Percentiles rank a stretch among this genome's conserved stretches.
phyloP scores from a whole-genome alignment of 2,888 invertebrate genomes.

The Lithophane socia region DNA sequence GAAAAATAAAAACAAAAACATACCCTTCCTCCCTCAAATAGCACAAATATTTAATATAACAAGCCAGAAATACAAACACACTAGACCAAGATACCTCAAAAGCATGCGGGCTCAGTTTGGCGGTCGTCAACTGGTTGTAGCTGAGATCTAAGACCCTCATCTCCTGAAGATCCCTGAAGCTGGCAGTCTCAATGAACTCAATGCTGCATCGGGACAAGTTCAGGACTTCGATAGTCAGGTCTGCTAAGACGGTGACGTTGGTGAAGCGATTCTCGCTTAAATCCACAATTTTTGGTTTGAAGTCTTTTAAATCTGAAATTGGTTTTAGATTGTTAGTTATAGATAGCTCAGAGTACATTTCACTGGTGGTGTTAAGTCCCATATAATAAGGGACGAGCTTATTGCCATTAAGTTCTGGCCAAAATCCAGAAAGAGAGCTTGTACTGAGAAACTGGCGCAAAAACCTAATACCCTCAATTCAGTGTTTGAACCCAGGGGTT shows the following conservation, averaged over 20 bases:
- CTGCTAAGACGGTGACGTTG: conserved; percentile 89
- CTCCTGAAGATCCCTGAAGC: conserved; percentile 92
- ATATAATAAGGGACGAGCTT: neutral
- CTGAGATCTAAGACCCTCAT: conserved; percentile 93
- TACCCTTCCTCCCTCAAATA: conserved; percentile 21
- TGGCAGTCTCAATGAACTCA: conserved; percentile 90
- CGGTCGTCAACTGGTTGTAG: conserved; percentile 92
- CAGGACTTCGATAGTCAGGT: conserved; percentile 88
- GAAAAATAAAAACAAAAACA: conserved; percentile 21
- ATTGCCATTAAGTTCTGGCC: neutral
- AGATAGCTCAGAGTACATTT: neutral
- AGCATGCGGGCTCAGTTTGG: conserved; percentile 91
- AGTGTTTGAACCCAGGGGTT: neutral
- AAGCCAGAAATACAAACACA: conserved; percentile 14
- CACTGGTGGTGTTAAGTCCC: neutral
- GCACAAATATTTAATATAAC: conserved; percentile 29
- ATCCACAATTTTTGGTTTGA: conserved; percentile 82
- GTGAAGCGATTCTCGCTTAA: conserved; percentile 86
- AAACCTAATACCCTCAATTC: neutral
- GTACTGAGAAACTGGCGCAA: neutral
- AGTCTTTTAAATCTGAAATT: conserved; percentile 74
- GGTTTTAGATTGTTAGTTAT: neutral
- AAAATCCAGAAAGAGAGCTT: neutral
- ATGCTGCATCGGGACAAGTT: conserved; percentile 92
- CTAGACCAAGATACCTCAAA: conserved; percentile 90